Evolutionary conservation across 2,113 vertebrate species (phyloP).

Genomic region (Psilopogon haemacephalus): DNA sequence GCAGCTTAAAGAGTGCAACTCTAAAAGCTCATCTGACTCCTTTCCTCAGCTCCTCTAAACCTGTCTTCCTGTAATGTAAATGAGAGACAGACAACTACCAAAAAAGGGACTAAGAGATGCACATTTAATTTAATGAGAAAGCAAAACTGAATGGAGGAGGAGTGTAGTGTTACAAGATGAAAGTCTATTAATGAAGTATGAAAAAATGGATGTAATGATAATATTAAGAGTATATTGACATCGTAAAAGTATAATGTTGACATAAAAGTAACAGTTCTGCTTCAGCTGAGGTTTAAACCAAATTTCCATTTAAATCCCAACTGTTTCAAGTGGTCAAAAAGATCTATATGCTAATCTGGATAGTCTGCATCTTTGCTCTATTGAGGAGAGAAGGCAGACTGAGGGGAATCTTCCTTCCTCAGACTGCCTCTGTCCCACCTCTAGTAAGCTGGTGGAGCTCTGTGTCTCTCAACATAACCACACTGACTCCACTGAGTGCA

Average conservation of each 20-base stretch:
- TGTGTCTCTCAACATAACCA: fast-evolving
- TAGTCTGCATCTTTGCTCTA: neutral
- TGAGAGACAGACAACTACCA: neutral
- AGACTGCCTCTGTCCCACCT: neutral
- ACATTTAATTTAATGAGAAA: neutral
- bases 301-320: neutral
- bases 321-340: neutral
- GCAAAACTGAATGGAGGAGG: neutral
- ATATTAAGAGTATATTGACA: no score
- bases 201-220: neutral
- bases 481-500: neutral
- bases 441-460: neutral
- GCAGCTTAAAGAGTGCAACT: neutral
- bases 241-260: no score
- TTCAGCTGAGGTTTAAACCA: neutral
- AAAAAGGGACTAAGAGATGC: neutral
- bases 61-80: neutral
- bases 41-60: neutral
- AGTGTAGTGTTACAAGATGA: neutral
- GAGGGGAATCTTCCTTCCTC: neutral
- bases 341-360: neutral
- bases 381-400: neutral
- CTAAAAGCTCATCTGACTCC: neutral
- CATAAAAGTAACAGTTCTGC: neutral
- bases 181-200: neutral